Percentiles rank a stretch among this genome's conserved stretches.
phyloP scores from a whole-genome alignment of 92 coral and sea anemone genomes.

The Zoanthus sansibaricus region DNA sequence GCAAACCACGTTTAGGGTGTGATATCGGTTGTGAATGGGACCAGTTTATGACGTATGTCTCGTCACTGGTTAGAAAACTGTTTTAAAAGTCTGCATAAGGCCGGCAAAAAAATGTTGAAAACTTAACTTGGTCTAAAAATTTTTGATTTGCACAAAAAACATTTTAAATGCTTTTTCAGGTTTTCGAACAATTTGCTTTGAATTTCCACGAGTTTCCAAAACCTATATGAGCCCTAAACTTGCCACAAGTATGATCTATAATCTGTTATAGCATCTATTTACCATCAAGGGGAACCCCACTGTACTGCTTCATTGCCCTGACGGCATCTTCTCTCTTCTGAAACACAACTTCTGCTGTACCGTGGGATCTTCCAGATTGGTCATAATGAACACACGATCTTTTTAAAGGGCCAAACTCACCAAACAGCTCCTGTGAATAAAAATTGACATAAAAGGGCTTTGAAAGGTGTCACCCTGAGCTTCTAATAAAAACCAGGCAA shows the following conservation, averaged over 20 bases:
- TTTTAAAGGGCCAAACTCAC: constrained; percentile 95
- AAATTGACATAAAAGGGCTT: not conserved
- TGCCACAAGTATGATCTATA: not conserved
- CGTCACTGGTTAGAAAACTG: no score
- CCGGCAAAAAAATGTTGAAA: no score
- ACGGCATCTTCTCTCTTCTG: constrained; percentile 90
- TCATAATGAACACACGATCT: constrained; percentile 96
- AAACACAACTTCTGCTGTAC: constrained; percentile 97
- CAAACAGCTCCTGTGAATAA: constrained; percentile 82
- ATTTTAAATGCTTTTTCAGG: no score
- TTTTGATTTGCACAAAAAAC: no score
- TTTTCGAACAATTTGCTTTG: not conserved
- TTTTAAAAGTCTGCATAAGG: no score
- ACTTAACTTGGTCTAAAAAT: no score
- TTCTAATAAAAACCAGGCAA: not conserved
- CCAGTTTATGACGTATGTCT: no score
- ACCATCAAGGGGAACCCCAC: constrained; percentile 99
- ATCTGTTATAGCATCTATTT: not conserved
- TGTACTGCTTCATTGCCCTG: constrained; percentile 94
- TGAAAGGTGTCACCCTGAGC: not conserved
- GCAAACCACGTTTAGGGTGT: no score
- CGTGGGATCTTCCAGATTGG: constrained; percentile 95
- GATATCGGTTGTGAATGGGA: no score
- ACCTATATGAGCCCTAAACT: not conserved
- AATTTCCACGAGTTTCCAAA: no score